phyloP scores from a whole-genome alignment of 2,888 invertebrate species.

The Cryptocheilus praepositus region DNA sequence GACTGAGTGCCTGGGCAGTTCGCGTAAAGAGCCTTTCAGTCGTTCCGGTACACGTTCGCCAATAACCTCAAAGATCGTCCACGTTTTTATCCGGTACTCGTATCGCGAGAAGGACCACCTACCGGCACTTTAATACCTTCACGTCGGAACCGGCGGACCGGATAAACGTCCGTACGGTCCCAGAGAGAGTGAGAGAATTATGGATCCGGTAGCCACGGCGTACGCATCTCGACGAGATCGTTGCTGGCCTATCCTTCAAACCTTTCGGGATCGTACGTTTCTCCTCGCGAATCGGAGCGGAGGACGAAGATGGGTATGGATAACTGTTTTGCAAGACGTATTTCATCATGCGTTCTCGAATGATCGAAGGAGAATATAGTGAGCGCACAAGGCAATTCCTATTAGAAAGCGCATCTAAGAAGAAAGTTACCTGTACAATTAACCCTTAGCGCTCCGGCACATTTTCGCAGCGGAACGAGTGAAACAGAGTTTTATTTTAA shows the following conservation, averaged over 20 bases:
- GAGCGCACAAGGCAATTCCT: too few relatives aligned
- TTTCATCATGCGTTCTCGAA: too few relatives aligned
- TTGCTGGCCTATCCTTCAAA: slow-evolving; percentile 44
- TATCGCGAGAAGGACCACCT: slow-evolving; percentile 40
- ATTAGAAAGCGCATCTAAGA: too few relatives aligned
- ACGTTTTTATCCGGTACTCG: slow-evolving; percentile 42
- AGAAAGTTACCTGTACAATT: too few relatives aligned
- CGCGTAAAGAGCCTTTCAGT: not conserved
- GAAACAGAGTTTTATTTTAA: too few relatives aligned
- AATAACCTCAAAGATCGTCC: slow-evolving; percentile 44
- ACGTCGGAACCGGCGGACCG: slow-evolving; percentile 51
- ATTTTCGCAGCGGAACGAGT: too few relatives aligned
- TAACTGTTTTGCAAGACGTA: too few relatives aligned
- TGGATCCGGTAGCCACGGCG: slow-evolving; percentile 50
- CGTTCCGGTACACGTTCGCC: slow-evolving; percentile 41
- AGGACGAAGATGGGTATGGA: too few relatives aligned
- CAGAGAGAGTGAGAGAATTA: slow-evolving; percentile 48
- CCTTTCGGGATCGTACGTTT: slow-evolving; percentile 9
- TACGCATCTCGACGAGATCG: slow-evolving; percentile 34
- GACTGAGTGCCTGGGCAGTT: not conserved
- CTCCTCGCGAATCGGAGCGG: too few relatives aligned
- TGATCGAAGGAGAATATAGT: too few relatives aligned
- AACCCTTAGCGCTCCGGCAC: too few relatives aligned
- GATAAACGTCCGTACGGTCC: slow-evolving; percentile 46
- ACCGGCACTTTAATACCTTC: slow-evolving; percentile 51